Percentiles rank a stretch among this genome's conserved stretches.
Evolutionary conservation across 2,113 vertebrate species (phyloP).

Genomic region (Trogon melanurus): DNA sequence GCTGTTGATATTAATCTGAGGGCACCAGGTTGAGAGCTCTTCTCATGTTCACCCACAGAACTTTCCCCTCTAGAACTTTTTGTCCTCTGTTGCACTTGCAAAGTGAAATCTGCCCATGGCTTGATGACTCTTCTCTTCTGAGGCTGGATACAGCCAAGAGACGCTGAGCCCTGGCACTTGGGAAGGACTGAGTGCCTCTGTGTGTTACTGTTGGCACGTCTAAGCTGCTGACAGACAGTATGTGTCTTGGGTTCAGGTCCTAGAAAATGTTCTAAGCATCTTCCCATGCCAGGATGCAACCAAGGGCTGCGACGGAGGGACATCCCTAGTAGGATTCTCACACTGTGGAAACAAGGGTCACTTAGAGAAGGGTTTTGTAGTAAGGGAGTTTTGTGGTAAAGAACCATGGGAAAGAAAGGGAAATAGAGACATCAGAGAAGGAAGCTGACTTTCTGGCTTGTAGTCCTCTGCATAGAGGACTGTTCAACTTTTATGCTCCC

Average conservation of each 20-base stretch:
- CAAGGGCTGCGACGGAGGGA: neutral
- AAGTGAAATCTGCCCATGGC: neutral
- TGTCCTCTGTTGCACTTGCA: neutral
- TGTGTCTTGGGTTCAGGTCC: neutral
- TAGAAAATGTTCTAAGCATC: neutral
- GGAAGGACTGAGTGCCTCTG: neutral
- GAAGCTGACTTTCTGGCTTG: neutral
- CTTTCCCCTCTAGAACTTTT: neutral
- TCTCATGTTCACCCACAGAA: neutral
- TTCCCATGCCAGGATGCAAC: neutral
- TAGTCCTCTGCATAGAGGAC: neutral
- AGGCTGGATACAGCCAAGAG: neutral
- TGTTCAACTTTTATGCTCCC: neutral
- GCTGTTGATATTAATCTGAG: neutral
- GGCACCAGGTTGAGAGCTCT: neutral
- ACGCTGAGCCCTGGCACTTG: neutral
- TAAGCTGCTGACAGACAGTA: neutral
- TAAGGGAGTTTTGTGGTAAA: neutral
- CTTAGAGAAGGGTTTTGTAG: neutral
- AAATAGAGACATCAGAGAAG: neutral
- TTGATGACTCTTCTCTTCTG: neutral
- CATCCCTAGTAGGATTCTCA: neutral
- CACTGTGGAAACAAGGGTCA: neutral
- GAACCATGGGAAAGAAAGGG: neutral
- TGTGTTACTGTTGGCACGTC: neutral